Conservation (phyloP, 2,113 vertebrate genomes). For the Natator depressus region DNA sequence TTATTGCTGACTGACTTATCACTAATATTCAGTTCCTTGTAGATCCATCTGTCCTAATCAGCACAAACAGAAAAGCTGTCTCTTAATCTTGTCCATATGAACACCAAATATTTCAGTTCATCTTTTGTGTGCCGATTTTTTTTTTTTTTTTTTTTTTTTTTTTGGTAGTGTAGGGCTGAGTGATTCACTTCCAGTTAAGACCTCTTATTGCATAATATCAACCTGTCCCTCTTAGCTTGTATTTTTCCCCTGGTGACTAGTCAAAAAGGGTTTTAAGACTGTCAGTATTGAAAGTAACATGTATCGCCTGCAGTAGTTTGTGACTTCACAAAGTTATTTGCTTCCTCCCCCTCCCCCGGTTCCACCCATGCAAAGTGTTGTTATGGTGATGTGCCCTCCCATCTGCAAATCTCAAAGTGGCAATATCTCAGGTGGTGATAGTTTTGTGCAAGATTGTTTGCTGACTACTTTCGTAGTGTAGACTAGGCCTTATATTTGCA, state of each 20-base stretch:
- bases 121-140: too few species aligned
- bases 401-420: not conserved
- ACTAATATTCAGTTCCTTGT: not conserved
- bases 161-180: not conserved
- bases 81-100: not conserved
- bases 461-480: not conserved
- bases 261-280: not conserved
- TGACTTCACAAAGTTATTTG: not conserved
- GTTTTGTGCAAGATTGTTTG: not conserved
- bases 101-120: not conserved
- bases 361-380: not conserved
- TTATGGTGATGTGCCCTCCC: rapidly evolving
- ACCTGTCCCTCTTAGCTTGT: not conserved
- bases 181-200: not conserved
- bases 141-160: not conserved
- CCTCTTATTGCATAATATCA: not conserved
- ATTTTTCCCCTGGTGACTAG: too few species aligned
- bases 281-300: not conserved
- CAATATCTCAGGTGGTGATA: not conserved
- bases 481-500: not conserved
- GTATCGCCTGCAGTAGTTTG: not conserved
- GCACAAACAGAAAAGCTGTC: not conserved
- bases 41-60: not conserved
- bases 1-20: not conserved
- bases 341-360: rapidly evolving